phyloP scores from a whole-genome alignment of 2,113 vertebrate species.

The Gasterosteus nipponicus region DNA sequence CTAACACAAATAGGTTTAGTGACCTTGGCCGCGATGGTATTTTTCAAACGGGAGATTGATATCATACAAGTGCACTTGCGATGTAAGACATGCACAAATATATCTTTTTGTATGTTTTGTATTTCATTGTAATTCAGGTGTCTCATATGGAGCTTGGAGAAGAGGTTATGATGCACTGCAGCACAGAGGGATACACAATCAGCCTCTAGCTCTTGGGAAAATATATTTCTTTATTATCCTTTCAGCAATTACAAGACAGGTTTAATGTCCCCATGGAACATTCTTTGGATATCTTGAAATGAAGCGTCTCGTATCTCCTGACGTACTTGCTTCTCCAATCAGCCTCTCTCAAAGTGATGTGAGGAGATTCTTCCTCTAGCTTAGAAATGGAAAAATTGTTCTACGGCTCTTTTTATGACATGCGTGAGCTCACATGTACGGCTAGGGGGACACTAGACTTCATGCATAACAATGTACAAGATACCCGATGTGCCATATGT shows the following conservation, averaged over 20 bases:
- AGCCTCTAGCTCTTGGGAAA: conserved; percentile 1
- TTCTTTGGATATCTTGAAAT: conserved; percentile 11
- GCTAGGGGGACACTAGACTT: not conserved
- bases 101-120: not conserved
- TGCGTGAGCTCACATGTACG: not conserved
- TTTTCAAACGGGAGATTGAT: not conserved
- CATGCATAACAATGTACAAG: conserved; percentile 11
- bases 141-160: not conserved
- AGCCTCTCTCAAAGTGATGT: not conserved
- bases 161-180: not conserved
- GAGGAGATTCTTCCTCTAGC: not conserved
- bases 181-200: not conserved
- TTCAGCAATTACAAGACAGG: conserved; percentile 24
- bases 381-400: not conserved
- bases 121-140: not conserved
- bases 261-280: not conserved
- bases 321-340: not conserved
- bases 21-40: conserved; percentile 33
- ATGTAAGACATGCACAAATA: not conserved
- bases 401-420: not conserved
- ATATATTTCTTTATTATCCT: conserved; percentile 15
- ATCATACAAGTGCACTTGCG: not conserved
- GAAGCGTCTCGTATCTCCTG: conserved; percentile 18
- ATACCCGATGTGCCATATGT: conserved; percentile 44
- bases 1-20: conserved; percentile 19